Percentiles rank a stretch among this genome's conserved stretches.
Conservation (phyloP, 2,888 invertebrate species). For the Conchocele bisecta region DNA sequence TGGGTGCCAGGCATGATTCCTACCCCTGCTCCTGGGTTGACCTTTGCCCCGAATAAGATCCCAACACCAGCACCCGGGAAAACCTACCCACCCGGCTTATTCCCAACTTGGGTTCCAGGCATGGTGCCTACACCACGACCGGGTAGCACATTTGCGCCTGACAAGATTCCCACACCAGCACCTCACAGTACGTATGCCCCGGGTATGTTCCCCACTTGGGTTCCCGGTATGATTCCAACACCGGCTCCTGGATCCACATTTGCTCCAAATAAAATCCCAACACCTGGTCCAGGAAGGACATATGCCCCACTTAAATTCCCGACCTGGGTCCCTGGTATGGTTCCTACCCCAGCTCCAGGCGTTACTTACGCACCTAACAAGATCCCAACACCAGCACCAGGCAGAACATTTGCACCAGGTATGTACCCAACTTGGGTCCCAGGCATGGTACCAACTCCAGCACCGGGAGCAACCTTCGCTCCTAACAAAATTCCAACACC, state of each 20-base stretch:
- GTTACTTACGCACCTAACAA: constrained; percentile 49
- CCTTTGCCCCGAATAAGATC: constrained; percentile 38
- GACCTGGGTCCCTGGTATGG: constrained; percentile 56
- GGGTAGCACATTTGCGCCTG: constrained; percentile 56
- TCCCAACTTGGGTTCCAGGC: constrained; percentile 55
- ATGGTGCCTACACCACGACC: constrained; percentile 62
- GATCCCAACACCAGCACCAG: constrained; percentile 57
- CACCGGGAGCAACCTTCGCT: constrained; percentile 59
- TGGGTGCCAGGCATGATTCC: constrained; percentile 11
- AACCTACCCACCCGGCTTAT: constrained; percentile 45
- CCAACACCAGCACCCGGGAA: constrained; percentile 54
- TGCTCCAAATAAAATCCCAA: constrained; percentile 56
- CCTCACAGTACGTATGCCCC: constrained; percentile 58
- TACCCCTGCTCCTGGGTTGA: constrained; percentile 21
- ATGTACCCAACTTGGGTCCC: constrained; percentile 58
- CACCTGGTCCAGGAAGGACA: constrained; percentile 55
- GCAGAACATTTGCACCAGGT: constrained; percentile 55
- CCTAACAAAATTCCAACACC: constrained; percentile 60
- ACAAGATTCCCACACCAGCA: constrained; percentile 55
- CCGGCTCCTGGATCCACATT: constrained; percentile 45
- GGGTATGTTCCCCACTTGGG: constrained; percentile 49
- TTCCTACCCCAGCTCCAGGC: constrained; percentile 58
- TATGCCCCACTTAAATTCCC: constrained; percentile 49
- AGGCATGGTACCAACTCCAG: constrained; percentile 60
- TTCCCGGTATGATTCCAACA: constrained; percentile 60